A percentile compares a stretch with the other conserved stretches of the same genome.
Conservation (phyloP, 2,888 invertebrate genomes). For the Polymixis lichenea region DNA sequence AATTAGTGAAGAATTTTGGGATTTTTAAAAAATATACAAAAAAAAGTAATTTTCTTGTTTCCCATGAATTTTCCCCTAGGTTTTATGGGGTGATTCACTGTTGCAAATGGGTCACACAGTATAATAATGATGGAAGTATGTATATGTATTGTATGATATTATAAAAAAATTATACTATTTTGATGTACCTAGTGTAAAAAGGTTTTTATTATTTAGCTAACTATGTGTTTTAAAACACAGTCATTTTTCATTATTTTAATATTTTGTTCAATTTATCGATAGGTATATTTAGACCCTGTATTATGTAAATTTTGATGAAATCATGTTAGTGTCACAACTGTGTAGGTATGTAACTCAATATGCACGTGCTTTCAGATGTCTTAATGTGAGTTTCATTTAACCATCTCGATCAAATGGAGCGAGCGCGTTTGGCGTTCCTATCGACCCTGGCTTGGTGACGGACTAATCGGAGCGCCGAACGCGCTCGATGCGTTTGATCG, state of each 20-base stretch:
- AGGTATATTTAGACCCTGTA: background rate
- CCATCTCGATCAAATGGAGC: no score
- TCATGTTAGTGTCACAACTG: slow-evolving; percentile 13
- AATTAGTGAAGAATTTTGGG: no score
- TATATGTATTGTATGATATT: background rate
- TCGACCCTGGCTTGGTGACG: no score
- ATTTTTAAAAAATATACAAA: background rate
- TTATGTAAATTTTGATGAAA: slow-evolving; percentile 15
- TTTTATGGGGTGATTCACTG: no score
- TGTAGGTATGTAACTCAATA: background rate
- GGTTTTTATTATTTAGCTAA: background rate
- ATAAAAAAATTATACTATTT: slow-evolving; percentile 8
- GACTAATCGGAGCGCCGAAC: no score
- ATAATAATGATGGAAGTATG: background rate
- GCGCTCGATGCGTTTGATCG: no score
- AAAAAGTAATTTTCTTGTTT: no score
- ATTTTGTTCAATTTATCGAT: slow-evolving; percentile 6
- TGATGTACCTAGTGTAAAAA: background rate
- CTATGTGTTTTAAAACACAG: background rate
- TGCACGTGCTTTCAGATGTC: background rate
- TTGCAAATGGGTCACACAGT: no score
- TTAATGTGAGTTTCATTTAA: no score
- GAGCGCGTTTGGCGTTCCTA: no score
- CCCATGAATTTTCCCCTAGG: no score
- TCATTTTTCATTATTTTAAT: background rate